phyloP scores from a whole-genome alignment of 2,113 vertebrate genomes.

The Bujurquina vittata region DNA sequence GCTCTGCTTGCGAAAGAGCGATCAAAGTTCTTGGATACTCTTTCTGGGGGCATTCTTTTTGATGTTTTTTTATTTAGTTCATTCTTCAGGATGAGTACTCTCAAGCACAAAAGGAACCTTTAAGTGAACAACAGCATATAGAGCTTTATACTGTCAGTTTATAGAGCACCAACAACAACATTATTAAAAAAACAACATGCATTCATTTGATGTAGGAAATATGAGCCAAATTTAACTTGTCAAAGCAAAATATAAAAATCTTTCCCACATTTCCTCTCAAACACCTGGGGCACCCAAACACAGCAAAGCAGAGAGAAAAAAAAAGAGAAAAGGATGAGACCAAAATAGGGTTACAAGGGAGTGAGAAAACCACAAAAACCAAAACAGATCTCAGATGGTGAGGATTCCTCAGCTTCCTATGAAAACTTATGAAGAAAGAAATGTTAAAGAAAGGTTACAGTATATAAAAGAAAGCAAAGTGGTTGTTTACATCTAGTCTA shows the following conservation, averaged over 20 bases:
- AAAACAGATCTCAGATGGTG: background rate
- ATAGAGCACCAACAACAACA: background rate
- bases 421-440: background rate
- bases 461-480: no score
- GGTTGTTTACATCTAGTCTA: background rate
- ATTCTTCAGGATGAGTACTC: background rate
- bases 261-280: background rate
- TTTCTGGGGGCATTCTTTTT: no score
- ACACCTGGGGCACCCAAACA: background rate
- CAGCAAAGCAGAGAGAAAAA: background rate
- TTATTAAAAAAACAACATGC: background rate
- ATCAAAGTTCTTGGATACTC: background rate
- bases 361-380: background rate
- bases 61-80: background rate
- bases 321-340: background rate
- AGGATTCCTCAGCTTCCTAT: background rate
- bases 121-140: background rate
- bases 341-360: background rate
- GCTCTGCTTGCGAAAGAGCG: background rate
- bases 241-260: background rate
- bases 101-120: slow-evolving; percentile 1
- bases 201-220: background rate
- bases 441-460: background rate
- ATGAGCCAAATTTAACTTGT: background rate
- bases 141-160: no score